These are phyloP conservation scores for Leptinotarsa haldemani DNA, from an alignment of 2,888 invertebrate genomes.

Conservation along the genomic window DNA sequence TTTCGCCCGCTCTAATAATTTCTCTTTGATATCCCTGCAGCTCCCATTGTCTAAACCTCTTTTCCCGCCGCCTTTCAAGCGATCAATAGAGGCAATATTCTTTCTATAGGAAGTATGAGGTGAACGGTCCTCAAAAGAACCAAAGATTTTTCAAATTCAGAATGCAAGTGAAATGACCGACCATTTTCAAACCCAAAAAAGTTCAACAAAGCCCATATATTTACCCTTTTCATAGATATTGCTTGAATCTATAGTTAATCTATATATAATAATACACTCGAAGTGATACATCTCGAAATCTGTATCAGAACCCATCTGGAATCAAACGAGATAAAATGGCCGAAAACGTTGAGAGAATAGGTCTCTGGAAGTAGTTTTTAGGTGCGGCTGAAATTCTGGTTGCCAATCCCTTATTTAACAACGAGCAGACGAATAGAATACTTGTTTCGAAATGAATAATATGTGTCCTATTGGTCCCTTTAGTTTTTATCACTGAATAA, in stretches of 20 bases:
- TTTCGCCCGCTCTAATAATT: neutral
- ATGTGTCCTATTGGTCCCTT: conserved; percentile 5
- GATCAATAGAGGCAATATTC: conserved; percentile 1
- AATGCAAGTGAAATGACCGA: no score
- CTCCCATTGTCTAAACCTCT: conserved; percentile 1
- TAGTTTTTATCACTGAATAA: neutral
- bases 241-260: no score
- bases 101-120: neutral
- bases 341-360: conserved; percentile 9
- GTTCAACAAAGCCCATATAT: no score
- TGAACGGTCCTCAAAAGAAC: no score
- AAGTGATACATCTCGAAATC: no score
- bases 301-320: neutral
- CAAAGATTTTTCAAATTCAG: no score
- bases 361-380: neutral
- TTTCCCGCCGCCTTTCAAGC: neutral
- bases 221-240: no score
- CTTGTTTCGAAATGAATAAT: neutral
- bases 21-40: neutral
- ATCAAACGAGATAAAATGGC: conserved; percentile 2
- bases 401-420: conserved; percentile 14
- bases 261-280: no score
- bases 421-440: conserved; percentile 10
- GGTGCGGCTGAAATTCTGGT: conserved; percentile 18
- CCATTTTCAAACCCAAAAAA: no score